Percentiles rank a stretch among this genome's conserved stretches.
Evolutionary conservation across 1,140 invertebrate genomes (phyloP).

Genomic region (Rhynchophorus ferrugineus): DNA sequence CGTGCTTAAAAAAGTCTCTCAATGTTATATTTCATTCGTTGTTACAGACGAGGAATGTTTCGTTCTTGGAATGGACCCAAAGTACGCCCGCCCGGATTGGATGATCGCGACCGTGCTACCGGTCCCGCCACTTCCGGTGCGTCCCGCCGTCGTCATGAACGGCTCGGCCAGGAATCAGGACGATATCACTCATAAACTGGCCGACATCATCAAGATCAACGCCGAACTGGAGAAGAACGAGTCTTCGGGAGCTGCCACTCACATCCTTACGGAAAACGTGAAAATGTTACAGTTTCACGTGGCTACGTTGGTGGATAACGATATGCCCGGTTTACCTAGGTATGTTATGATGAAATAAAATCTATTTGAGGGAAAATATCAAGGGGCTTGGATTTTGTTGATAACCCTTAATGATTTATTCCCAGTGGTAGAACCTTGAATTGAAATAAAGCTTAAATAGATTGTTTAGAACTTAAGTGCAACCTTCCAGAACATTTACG

Average conservation of each 20-base stretch:
- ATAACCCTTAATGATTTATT: too few species aligned
- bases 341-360: conserved; percentile 41
- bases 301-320: conserved; percentile 96
- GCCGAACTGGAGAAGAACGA: conserved; percentile 95
- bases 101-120: conserved; percentile 97
- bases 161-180: conserved; percentile 98
- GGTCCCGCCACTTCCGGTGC: conserved; percentile 86
- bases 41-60: conserved; percentile 85
- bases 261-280: conserved; percentile 94
- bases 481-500: too few species aligned
- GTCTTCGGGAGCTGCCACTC: conserved; percentile 89
- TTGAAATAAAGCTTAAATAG: too few species aligned
- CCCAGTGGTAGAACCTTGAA: too few species aligned
- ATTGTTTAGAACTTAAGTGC: too few species aligned
- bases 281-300: conserved; percentile 99
- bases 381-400: too few species aligned
- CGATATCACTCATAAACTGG: conserved; percentile 97
- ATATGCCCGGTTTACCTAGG: conserved; percentile 94
- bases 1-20: too few species aligned
- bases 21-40: conserved; percentile 9
- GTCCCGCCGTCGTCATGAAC: conserved; percentile 98
- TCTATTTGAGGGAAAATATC: too few species aligned
- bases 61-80: conserved; percentile 87
- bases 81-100: conserved; percentile 96
- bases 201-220: conserved; percentile 98